Conservation (phyloP, 1,140 invertebrate species). For the Panagrolaimus sp. region DNA sequence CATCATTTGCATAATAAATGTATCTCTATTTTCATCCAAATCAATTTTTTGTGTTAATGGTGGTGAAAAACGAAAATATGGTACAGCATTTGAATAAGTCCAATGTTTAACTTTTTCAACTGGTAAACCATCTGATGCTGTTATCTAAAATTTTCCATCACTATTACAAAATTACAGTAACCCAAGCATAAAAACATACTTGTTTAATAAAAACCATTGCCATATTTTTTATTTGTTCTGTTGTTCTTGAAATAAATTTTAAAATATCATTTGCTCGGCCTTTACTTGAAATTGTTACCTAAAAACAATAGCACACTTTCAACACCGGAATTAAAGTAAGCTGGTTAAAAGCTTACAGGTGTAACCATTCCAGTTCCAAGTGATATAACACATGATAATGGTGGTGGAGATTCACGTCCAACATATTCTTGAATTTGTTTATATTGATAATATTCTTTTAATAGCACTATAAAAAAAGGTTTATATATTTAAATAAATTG, state of each 20-base stretch:
- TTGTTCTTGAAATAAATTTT: background rate
- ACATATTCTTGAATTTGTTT: slow-evolving; percentile 4
- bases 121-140: slow-evolving; percentile 11
- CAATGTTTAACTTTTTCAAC: background rate
- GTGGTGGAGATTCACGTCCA: background rate
- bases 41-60: slow-evolving; percentile 5
- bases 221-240: slow-evolving; percentile 3
- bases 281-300: background rate
- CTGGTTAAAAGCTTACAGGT: too few relatives aligned
- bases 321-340: too few relatives aligned
- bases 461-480: too few relatives aligned
- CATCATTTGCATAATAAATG: slow-evolving; percentile 15
- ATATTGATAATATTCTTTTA: background rate
- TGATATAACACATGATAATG: background rate
- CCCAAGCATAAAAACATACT: background rate
- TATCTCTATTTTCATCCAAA: slow-evolving; percentile 22
- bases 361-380: background rate
- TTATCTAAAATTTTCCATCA: background rate
- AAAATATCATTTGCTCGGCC: background rate
- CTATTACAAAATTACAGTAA: background rate
- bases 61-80: background rate
- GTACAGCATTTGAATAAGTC: background rate
- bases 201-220: slow-evolving; percentile 12
- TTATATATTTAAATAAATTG: too few relatives aligned
- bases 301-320: too few relatives aligned